Percentiles rank a stretch among this genome's conserved stretches.
phyloP scores from a whole-genome alignment of 2,113 vertebrate species.

The Platichthys stellatus region DNA sequence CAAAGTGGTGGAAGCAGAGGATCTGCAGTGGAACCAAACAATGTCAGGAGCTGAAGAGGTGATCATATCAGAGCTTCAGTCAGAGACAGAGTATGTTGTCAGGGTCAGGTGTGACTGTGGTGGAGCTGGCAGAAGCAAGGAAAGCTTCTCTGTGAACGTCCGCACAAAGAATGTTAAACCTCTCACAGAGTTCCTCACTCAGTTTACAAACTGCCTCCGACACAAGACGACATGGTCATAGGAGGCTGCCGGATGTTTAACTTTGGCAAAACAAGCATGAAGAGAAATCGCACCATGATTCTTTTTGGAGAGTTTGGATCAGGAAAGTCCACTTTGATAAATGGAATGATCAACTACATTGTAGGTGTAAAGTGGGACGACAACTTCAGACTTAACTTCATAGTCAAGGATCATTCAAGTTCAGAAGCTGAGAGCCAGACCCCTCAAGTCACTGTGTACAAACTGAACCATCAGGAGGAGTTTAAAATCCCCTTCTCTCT shows the following conservation, averaged over 20 bases:
- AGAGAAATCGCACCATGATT: constrained; percentile 29
- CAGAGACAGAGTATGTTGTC: constrained; percentile 43
- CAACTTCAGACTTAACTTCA: constrained; percentile 1
- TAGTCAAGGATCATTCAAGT: constrained; percentile 18
- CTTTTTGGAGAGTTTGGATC: constrained; percentile 28
- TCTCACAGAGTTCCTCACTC: too few relatives aligned
- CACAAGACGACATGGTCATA: constrained; percentile 17
- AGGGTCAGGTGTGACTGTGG: constrained; percentile 62
- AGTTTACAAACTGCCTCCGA: constrained; percentile 35
- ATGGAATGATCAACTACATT: constrained; percentile 58
- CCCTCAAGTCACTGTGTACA: constrained; percentile 27
- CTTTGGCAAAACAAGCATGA: constrained; percentile 25
- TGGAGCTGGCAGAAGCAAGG: constrained; percentile 41
- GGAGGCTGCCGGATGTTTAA: constrained; percentile 20
- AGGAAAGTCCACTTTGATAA: constrained; percentile 48
- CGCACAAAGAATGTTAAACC: constrained; percentile 9
- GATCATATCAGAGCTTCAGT: constrained; percentile 25
- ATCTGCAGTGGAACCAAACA: not conserved
- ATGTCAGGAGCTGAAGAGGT: constrained; percentile 4
- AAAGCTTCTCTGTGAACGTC: constrained; percentile 29
- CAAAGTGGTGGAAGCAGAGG: not conserved
- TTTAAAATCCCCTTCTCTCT: constrained; percentile 59
- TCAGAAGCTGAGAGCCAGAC: constrained; percentile 13
- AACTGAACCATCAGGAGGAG: constrained; percentile 49
- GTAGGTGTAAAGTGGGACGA: constrained; percentile 37